phyloP scores from a whole-genome alignment of 2,797 vertebrate genomes.

The Malurus splendens region DNA sequence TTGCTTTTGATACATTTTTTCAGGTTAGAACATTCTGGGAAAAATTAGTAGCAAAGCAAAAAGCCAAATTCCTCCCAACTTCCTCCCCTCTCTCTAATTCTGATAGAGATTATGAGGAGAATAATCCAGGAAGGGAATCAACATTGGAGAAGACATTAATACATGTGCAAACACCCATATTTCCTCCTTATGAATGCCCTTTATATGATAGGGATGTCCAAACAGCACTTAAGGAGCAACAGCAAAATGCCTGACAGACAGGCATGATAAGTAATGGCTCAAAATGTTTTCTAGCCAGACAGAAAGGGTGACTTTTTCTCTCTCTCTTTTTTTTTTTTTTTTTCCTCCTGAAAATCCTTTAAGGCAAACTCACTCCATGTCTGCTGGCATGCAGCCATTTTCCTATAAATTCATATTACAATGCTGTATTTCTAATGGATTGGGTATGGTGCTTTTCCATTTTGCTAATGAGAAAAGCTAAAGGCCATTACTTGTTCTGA shows the following conservation, averaged over 20 bases:
- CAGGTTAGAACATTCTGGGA: background rate
- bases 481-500: slow-evolving; percentile 82
- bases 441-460: slow-evolving; percentile 77
- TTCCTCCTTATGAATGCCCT: slow-evolving; percentile 26
- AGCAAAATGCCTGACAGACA: slow-evolving; percentile 27
- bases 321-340: background rate
- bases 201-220: slow-evolving; percentile 42
- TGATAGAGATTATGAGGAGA: background rate
- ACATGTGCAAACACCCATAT: slow-evolving; percentile 1
- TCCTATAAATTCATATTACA: slow-evolving; percentile 77
- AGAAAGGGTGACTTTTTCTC: background rate
- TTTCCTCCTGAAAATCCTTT: slow-evolving; percentile 26
- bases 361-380: slow-evolving; percentile 26
- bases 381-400: slow-evolving; percentile 49
- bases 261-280: slow-evolving; percentile 11
- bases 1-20: background rate
- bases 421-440: slow-evolving; percentile 79
- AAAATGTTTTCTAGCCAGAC: slow-evolving; percentile 14
- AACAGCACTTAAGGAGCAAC: slow-evolving; percentile 41
- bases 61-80: background rate
- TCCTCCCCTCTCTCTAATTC: background rate
- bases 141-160: background rate
- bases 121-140: slow-evolving; percentile 4
- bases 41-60: slow-evolving; percentile 19
- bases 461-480: slow-evolving; percentile 85